phyloP scores from a whole-genome alignment of 1,140 invertebrate species.

The Drosophila bocqueti region DNA sequence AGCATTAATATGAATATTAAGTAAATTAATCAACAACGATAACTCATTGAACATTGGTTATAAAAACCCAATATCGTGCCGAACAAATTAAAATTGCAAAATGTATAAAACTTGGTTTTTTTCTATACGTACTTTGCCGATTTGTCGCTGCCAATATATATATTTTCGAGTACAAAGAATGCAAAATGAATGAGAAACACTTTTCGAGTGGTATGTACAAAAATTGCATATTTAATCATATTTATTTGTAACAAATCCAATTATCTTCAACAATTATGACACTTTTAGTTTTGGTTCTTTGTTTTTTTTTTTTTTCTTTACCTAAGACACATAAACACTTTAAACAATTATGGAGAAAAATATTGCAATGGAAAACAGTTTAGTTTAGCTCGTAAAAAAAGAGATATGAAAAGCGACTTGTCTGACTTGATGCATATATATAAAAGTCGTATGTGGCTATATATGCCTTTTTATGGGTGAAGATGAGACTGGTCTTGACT shows the following conservation, averaged over 20 bases:
- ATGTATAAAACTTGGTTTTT: slow-evolving; percentile 22
- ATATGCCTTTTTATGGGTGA: slow-evolving; percentile 42
- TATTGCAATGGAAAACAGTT: slow-evolving; percentile 40
- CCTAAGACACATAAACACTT: slow-evolving; percentile 59
- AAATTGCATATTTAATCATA: slow-evolving; percentile 39
- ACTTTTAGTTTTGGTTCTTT: slow-evolving; percentile 50
- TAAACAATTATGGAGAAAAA: slow-evolving; percentile 40
- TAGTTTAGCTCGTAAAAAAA: slow-evolving; percentile 27
- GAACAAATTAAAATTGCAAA: slow-evolving; percentile 50
- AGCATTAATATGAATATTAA: slow-evolving; percentile 39
- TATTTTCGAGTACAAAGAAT: slow-evolving; percentile 19
- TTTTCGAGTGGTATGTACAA: slow-evolving; percentile 62
- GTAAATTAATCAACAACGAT: neutral
- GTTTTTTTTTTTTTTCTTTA: slow-evolving; percentile 30
- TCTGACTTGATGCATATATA: slow-evolving; percentile 28
- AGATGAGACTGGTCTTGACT: slow-evolving; percentile 55
- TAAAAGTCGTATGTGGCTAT: slow-evolving; percentile 4
- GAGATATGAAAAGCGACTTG: slow-evolving; percentile 36
- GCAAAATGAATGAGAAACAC: slow-evolving; percentile 24
- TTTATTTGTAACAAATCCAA: slow-evolving; percentile 70
- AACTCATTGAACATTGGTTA: slow-evolving; percentile 27
- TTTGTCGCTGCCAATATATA: slow-evolving; percentile 69
- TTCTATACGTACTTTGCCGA: slow-evolving; percentile 70
- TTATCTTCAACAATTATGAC: slow-evolving; percentile 70
- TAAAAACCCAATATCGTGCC: slow-evolving; percentile 48